A percentile compares a stretch with the other conserved stretches of the same genome.
phyloP scores from a whole-genome alignment of 2,888 invertebrate genomes.

The Onthophagus sagittarius region DNA sequence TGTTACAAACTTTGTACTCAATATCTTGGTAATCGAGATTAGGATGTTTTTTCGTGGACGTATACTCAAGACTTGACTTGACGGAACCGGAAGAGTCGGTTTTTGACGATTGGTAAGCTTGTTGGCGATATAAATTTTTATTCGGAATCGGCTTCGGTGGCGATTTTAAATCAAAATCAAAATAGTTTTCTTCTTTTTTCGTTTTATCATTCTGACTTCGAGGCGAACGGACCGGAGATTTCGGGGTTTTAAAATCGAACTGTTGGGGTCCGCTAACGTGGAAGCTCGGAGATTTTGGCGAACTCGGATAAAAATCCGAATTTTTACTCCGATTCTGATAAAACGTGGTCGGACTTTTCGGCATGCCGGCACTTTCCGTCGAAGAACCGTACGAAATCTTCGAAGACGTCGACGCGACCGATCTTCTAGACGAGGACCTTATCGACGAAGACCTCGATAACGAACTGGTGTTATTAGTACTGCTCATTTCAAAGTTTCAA shows the following conservation, averaged over 20 bases:
- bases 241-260: slow-evolving; percentile 35
- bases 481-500: neutral
- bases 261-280: slow-evolving; percentile 39
- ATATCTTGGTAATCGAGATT: slow-evolving; percentile 44
- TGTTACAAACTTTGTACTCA: slow-evolving; percentile 46
- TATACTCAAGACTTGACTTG: slow-evolving; percentile 44
- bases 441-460: slow-evolving; percentile 41
- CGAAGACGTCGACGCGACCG: slow-evolving; percentile 30
- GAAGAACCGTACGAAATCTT: slow-evolving; percentile 44
- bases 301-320: slow-evolving; percentile 35
- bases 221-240: slow-evolving; percentile 39
- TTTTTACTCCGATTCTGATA: slow-evolving; percentile 29
- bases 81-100: slow-evolving; percentile 40
- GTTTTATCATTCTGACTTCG: neutral
- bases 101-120: slow-evolving; percentile 42
- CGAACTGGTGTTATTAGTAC: slow-evolving; percentile 30
- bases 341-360: slow-evolving; percentile 38
- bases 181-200: slow-evolving; percentile 35
- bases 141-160: slow-evolving; percentile 39
- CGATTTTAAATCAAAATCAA: slow-evolving; percentile 41
- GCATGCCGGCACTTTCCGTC: slow-evolving; percentile 33
- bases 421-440: slow-evolving; percentile 35
- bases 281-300: slow-evolving; percentile 37
- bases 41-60: slow-evolving; percentile 44
- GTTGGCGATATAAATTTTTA: slow-evolving; percentile 33